Conservation (phyloP, 2,888 invertebrate genomes). For the Tillus elongatus region DNA sequence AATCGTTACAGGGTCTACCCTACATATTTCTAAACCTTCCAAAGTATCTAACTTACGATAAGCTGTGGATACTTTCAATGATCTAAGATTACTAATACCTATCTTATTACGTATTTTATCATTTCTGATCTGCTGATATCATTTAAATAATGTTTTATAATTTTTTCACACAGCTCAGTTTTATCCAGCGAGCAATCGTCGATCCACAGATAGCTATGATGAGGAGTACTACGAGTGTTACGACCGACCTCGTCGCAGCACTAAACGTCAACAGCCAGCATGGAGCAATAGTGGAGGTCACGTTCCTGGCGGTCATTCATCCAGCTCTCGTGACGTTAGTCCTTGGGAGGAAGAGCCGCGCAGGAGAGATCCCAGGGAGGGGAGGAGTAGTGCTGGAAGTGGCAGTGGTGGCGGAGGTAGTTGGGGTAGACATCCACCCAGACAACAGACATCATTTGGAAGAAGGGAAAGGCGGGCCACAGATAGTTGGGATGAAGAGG, state of each 20-base stretch:
- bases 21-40: too few species aligned
- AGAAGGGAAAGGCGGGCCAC: slow-evolving; percentile 47
- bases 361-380: slow-evolving; percentile 38
- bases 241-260: slow-evolving; percentile 34
- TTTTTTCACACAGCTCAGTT: slow-evolving; percentile 31
- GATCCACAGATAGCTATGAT: slow-evolving; percentile 41
- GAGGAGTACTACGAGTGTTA: slow-evolving; percentile 40
- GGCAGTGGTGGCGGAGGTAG: slow-evolving; percentile 42
- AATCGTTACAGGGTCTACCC: too few species aligned
- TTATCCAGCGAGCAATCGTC: slow-evolving; percentile 31
- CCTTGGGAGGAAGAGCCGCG: slow-evolving; percentile 68
- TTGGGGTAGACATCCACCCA: slow-evolving; percentile 39
- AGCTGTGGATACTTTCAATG: too few species aligned
- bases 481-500: slow-evolving; percentile 53
- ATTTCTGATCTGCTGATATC: neutral
- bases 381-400: slow-evolving; percentile 27
- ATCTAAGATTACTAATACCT: too few species aligned
- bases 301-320: slow-evolving; percentile 44
- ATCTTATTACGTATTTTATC: too few species aligned
- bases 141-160: slow-evolving; percentile 2
- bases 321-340: slow-evolving; percentile 67
- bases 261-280: slow-evolving; percentile 21
- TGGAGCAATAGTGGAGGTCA: slow-evolving; percentile 28
- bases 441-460: slow-evolving; percentile 36
- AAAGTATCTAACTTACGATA: too few species aligned